phyloP scores from a whole-genome alignment of 2,888 invertebrate species.

The Oxycera nigricornis region DNA sequence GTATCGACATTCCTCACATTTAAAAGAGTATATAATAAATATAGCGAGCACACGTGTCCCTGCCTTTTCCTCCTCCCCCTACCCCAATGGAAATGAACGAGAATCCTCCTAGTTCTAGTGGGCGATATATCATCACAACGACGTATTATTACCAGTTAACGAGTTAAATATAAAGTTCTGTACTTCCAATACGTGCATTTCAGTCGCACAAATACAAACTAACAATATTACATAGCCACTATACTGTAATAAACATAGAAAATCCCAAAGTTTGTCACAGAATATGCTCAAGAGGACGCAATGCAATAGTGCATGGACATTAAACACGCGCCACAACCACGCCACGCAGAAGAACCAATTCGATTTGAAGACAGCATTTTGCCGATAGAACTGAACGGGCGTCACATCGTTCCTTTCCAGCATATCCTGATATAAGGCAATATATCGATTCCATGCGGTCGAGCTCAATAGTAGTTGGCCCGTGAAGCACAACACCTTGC shows the following conservation, averaged over 20 bases:
- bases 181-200: slow-evolving; percentile 72
- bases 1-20: too few relatives aligned
- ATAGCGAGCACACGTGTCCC: too few relatives aligned
- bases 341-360: slow-evolving; percentile 76
- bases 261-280: slow-evolving; percentile 82
- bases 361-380: slow-evolving; percentile 72
- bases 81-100: too few relatives aligned
- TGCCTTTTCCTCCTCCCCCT: too few relatives aligned
- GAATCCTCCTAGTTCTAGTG: too few relatives aligned
- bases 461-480: slow-evolving; percentile 78
- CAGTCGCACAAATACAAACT: slow-evolving; percentile 72
- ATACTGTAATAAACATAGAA: slow-evolving; percentile 74
- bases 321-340: slow-evolving; percentile 78
- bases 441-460: slow-evolving; percentile 84
- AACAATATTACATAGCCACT: slow-evolving; percentile 74
- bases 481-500: slow-evolving; percentile 71
- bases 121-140: slow-evolving; percentile 55
- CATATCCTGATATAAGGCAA: slow-evolving; percentile 79
- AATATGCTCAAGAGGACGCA: slow-evolving; percentile 77
- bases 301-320: slow-evolving; percentile 80
- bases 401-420: slow-evolving; percentile 70
- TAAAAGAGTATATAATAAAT: too few relatives aligned
- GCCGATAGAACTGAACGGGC: slow-evolving; percentile 65
- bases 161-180: slow-evolving; percentile 66
- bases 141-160: slow-evolving; percentile 60